Evolutionary conservation across 1,140 invertebrate species (phyloP).

Genomic region (Listronotus oregonensis): DNA sequence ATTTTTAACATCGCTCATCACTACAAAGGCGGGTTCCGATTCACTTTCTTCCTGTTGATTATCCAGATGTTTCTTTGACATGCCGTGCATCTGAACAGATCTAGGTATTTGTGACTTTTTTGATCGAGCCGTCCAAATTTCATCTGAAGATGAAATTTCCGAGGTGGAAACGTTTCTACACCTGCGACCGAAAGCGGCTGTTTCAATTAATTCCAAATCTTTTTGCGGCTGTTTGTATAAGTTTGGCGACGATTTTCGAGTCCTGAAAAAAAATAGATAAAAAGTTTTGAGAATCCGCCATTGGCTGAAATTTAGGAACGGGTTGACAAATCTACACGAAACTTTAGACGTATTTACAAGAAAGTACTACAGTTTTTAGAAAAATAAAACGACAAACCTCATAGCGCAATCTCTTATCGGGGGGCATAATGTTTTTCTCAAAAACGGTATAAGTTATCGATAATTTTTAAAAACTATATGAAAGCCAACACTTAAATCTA

Average conservation of each 20-base stretch:
- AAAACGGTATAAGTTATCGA: too few species aligned
- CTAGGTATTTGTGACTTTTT: neutral
- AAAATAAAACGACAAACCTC: too few species aligned
- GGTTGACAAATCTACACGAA: too few species aligned
- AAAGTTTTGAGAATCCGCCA: too few species aligned
- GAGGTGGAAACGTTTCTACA: neutral
- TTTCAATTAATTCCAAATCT: neutral
- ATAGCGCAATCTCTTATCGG: too few species aligned
- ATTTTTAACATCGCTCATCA: neutral
- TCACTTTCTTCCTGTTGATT: neutral
- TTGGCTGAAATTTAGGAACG: too few species aligned
- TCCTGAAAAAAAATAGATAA: neutral
- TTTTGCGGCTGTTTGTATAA: neutral
- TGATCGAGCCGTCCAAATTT: neutral
- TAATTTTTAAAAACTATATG: too few species aligned
- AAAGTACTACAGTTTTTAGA: too few species aligned
- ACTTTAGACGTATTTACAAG: too few species aligned
- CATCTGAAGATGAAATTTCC: neutral
- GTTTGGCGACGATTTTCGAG: neutral
- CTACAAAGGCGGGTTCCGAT: constrained; percentile 2
- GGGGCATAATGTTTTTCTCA: too few species aligned
- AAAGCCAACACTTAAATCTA: too few species aligned
- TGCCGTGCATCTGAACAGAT: neutral
- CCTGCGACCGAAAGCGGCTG: neutral
- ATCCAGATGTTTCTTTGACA: neutral